phyloP scores from a whole-genome alignment of 2,888 invertebrate species.

The Thereva nobilitata region DNA sequence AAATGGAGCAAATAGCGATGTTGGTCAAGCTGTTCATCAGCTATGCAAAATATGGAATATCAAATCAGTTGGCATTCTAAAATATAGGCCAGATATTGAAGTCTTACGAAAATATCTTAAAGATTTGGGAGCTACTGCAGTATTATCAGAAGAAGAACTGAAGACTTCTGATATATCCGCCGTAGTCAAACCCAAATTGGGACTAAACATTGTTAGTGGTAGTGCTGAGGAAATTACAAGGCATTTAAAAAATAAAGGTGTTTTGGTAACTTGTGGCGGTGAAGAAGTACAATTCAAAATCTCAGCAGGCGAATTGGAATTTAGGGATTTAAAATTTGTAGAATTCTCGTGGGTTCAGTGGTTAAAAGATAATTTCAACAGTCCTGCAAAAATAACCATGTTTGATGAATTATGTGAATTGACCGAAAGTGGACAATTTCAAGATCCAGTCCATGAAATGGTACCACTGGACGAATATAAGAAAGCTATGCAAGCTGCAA shows the following conservation, averaged over 20 bases:
- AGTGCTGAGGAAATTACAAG: conserved; percentile 80
- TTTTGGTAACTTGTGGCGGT: conserved; percentile 95
- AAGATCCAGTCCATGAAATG: conserved; percentile 72
- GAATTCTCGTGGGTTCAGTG: conserved; percentile 94
- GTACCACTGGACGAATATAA: conserved; percentile 74
- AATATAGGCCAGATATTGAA: conserved; percentile 74
- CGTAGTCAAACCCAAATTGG: conserved; percentile 74
- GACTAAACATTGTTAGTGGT: conserved; percentile 94
- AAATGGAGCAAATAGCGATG: conserved; percentile 95
- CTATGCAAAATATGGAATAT: conserved; percentile 76
- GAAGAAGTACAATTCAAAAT: conserved; percentile 83
- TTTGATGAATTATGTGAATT: conserved; percentile 71
- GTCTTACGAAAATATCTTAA: conserved; percentile 69
- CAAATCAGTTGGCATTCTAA: conserved; percentile 84
- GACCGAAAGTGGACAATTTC: conserved; percentile 71
- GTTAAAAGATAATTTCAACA: conserved; percentile 66
- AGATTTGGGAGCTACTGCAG: conserved; percentile 78
- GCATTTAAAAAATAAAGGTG: conserved; percentile 71
- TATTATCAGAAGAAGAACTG: conserved; percentile 83
- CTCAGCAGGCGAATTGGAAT: conserved; percentile 79
- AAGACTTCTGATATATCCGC: conserved; percentile 67
- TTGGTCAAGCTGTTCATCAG: conserved; percentile 93
- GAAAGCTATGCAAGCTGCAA: conserved; percentile 73
- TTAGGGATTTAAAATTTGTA: conserved; percentile 75
- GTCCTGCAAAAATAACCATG: conserved; percentile 71